Base-by-base conservation (phyloP, 1,140 invertebrate genomes). In the Zaprionus nigranus region DNA sequence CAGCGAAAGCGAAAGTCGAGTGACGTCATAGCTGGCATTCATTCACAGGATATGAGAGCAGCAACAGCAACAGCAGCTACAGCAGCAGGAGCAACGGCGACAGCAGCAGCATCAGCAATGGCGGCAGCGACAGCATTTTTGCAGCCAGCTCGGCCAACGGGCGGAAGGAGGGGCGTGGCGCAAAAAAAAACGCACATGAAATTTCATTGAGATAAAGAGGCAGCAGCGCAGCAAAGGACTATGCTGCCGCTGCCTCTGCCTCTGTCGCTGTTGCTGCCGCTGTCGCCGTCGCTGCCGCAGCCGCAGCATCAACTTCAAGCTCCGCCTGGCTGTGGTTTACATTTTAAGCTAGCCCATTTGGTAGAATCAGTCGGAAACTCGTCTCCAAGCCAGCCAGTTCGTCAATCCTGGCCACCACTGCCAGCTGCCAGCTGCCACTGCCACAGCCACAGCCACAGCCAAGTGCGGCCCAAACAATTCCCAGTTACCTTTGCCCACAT, bases 11-110 rank as follows among this genome's bases (percentile, higher is more conserved):
- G 71, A 78, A 68, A 71, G 76, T 59, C 69, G 30, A 11, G 77
- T 92, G 91, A 92, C 91, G 91, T 92, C 91, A 91, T 78, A 57
- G 68, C 75, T 92, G 90, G 82, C 91, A 92, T 92, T 92, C 91
- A 92, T 92, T 92, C 91, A 92, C 91, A 92, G 88, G 88, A 91
- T 91, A 77, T 78, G 69, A 81, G 63, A 53, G 54, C 56, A 58
- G 70, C 70, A 51, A 26, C 40, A 46, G 43, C 40, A 34, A 7
- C 54, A 26, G 66, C 70, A 68, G 36, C 62, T 38, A 20, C 30
- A 26, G 66, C 58, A 71, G 62, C 58, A 43, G n/a, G 51, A 53
- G 30, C 57, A 71, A 76, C 66, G 70, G 66, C 65, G 60, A 64
- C 65, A 17, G 40, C 60, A 65, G 22, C 78, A 66, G 15, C 74